Evolutionary conservation across 2,888 invertebrate species (phyloP).

Genomic region (Rotaria macrura): DNA sequence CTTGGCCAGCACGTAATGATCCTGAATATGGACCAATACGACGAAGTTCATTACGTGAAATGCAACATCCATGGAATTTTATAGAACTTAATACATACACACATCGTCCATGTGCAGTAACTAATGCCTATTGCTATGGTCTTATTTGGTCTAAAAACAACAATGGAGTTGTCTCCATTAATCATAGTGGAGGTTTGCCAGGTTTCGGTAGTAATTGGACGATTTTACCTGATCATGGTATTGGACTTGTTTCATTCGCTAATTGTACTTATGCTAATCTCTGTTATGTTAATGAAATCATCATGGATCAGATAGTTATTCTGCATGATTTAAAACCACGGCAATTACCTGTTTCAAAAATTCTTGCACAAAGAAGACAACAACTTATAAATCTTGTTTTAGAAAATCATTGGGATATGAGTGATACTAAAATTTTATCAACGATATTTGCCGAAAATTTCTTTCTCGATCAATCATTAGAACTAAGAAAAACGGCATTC

Average conservation of each 20-base stretch:
- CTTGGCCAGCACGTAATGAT: background rate
- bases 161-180: background rate
- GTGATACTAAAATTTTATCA: background rate
- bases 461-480: background rate
- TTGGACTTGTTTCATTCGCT: background rate
- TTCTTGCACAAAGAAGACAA: background rate
- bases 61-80: background rate
- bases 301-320: background rate
- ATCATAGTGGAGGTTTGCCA: background rate
- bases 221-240: background rate
- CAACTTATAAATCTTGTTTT: background rate
- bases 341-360: background rate
- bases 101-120: background rate
- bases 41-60: background rate
- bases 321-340: background rate
- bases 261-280: background rate
- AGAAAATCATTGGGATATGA: background rate
- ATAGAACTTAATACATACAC: background rate
- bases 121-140: background rate
- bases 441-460: background rate
- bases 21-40: background rate
- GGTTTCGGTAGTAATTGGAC: background rate
- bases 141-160: background rate
- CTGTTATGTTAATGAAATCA: background rate
- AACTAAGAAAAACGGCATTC: background rate